Base-by-base conservation (phyloP, 2,113 vertebrate genomes). In the Serinus canaria region DNA sequence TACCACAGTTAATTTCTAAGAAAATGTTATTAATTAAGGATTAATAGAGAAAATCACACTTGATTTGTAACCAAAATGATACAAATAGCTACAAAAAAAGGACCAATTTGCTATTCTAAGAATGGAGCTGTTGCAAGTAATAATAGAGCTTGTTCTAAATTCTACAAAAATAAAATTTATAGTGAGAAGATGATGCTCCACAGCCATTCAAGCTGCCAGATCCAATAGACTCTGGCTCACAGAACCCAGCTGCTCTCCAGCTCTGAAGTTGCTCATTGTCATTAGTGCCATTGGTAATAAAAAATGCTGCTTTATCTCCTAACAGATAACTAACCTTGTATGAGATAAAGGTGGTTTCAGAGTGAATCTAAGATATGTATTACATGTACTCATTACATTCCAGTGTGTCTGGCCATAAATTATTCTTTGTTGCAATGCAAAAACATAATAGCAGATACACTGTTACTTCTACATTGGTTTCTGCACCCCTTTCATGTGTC, bases 261-360 rank as follows among this genome's bases (percentile, higher is more conserved):
- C n/a, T 70, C 50, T 58, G 39, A 53, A 66, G 62, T 13, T 70
- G 23, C 39, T 78, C 2, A 0, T 10, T 79, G 50, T 17, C 55
- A 8, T 60, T 60, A 77, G 33, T 63, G 56, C 22, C 21, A 25
- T 19, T 0, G 0, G 21, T 52, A 17, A 24, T 82, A 56, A 28
- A 82, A 92, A 72, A 46, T n/a, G 25, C 27, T 59, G 18, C 22
- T n/a, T 14, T 53, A 49, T 37, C 24, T 50, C 78, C 3, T 3
- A 76, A 56, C 13, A 17, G 27, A 23, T n/a, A 67, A 35, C 21
- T 68, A 46, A 58, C 46, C 39, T 47, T 35, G 23, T 41, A 23
- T 12, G 52, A 73, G 33, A 49, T 10, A 35, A 46, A 67, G 4
- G 12, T 55, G 4, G 5, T 46, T 81, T 64, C 73, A 49, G 9